Base-by-base conservation (phyloP, 2,888 invertebrate genomes). In the Ennomos fuscantarius region DNA sequence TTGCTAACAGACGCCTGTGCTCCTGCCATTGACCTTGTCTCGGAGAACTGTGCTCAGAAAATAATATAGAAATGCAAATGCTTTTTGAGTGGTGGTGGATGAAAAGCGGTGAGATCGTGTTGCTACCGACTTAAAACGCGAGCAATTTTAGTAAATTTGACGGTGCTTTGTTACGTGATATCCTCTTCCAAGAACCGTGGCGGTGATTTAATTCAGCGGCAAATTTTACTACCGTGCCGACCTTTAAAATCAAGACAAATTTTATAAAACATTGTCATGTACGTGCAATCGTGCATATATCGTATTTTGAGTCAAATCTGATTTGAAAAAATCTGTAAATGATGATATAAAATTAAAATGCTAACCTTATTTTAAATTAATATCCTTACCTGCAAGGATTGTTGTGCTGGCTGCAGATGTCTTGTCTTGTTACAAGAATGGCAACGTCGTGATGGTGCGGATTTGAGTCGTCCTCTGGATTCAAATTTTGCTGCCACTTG, bases 391-490 rank as follows among this genome's bases (percentile, higher is more conserved):
- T 93, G 86, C 93, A 93, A 87, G 92, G 91, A 55, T 86, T 79
- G 78, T 92, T 92, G 75, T 92, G 88, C 67, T 84, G 93, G 56
- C 94, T 94, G 83, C 96, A 96, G 71, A 96, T 95, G 81, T 95
- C 95, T 81, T 94, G 94, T 74, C 96, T 94, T 24, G 98, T 98
- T 63, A 98, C 94, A 44, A 98, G 93, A 66, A 98, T 95, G 40
- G 97, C 98, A 6, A 97, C 97, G 79, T 98, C 98, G 82, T 98
- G 97, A 78, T 98, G 97, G 76, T 97, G 95, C 1, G 97, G 97
- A 85, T 97, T 95, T 10, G 94, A 89, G 75, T 97, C 97, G 70
- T 95, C 94, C 15, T 92, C 92, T 1, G 96, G 95, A 83, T 97
- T 97, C 60, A 95, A 87, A 46, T 92, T 92, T 73, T 95, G 94